Evolutionary conservation across 2,888 invertebrate genomes (phyloP), one percentile per base, ranked within the genome.

Genomic region (Zaprionus bogoriensis): DNA sequence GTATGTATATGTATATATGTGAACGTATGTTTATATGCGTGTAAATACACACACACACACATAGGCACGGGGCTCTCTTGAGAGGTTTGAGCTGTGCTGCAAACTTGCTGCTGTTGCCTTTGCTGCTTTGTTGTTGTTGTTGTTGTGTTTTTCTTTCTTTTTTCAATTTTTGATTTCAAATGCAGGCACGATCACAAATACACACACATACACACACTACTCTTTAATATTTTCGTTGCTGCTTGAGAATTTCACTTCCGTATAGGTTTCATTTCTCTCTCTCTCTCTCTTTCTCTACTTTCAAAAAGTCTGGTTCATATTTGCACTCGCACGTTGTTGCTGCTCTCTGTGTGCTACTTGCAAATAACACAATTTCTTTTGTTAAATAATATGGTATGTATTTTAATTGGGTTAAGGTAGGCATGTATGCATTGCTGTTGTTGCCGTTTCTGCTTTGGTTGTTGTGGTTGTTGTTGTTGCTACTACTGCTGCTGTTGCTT

Each of bases 381-480:
- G 82, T 88, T 87, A 88, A 88, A 88, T 83, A 87, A 89, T 86
- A 84, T 76, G 74, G 50, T 65, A 46, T 60, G 76, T 74, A 65
- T 76, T 83, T 87, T 73, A 89, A 89, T 87, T 89, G 83, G 88
- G 89, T 89, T 88, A 89, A 88, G 88, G 88, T 87, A 87, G 85
- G 80, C 84, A 78, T 81, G 79, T 80, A 80, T 74, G 74, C 47
- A 44, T 39, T 67, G 59, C 46, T 74, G 17, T 73, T 62, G 47
- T 58, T 62, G 28, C 32, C 45, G 25, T 53, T 32, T 6, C 23
- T 38, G 27, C 6, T 38, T 20, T 36, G 46, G 23, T 39, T 32
- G 47, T 38, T 53, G 32, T 41, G 45, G 30, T 38, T 54, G 17
- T 39, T 59, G 6, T 6, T 28, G 25, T 27, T 22, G 32, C n/a